A percentile compares a stretch with the other conserved stretches of the same genome.
Conservation (phyloP, 2,888 invertebrate genomes). For the Ectemnius continuus region DNA sequence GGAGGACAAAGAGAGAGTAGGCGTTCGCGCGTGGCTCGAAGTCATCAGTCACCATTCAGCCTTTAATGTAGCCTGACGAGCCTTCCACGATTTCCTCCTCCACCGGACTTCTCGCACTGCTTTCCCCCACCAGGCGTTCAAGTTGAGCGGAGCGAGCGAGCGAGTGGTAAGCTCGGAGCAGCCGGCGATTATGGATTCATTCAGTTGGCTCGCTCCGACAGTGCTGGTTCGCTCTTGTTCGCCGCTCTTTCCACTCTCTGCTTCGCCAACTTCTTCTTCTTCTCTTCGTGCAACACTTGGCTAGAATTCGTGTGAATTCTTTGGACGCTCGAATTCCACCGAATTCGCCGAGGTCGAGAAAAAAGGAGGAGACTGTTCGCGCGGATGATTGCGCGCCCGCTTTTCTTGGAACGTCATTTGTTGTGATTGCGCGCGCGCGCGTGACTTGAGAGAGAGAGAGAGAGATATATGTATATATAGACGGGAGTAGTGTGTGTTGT, state of each 20-base stretch:
- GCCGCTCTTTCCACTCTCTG: not conserved
- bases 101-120: conserved; percentile 23
- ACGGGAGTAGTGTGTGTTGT: not conserved
- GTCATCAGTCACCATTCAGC: conserved; percentile 12
- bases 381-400: conserved; percentile 14
- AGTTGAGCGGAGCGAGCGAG: not conserved
- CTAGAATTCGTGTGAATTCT: not conserved
- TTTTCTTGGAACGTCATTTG: conserved; percentile 4
- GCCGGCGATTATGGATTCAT: conserved; percentile 67
- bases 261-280: not conserved
- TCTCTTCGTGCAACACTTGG: no score
- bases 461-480: not conserved
- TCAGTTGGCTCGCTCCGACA: conserved; percentile 53
- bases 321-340: not conserved
- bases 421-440: conserved; percentile 8
- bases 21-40: no score
- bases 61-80: conserved; percentile 35
- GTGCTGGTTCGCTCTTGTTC: conserved; percentile 54
- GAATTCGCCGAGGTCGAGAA: no score
- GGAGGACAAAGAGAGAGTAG: no score
- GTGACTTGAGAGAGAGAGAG: no score
- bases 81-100: conserved; percentile 59
- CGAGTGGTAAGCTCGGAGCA: not conserved
- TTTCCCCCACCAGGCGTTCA: not conserved
- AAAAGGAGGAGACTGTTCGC: no score